Percentiles rank a stretch among this genome's conserved stretches.
Conservation (phyloP, 2,888 invertebrate genomes). For the Conus canariensis region DNA sequence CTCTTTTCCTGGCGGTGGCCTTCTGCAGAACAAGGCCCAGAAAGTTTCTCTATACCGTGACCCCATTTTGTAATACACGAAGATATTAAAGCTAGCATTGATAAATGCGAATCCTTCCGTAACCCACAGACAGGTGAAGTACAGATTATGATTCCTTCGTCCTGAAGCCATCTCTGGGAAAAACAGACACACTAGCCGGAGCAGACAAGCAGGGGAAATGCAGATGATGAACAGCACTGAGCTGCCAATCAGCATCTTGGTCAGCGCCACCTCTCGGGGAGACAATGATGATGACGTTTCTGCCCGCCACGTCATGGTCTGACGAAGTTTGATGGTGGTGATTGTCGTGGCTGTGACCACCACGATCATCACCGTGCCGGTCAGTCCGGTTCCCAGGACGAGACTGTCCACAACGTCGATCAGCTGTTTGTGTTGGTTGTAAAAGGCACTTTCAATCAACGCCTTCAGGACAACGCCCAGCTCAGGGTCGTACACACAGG, state of each 20-base stretch:
- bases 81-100: slow-evolving; percentile 11
- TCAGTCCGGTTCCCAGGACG: not conserved
- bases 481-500: not conserved
- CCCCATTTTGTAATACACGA: slow-evolving; percentile 5
- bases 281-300: not conserved
- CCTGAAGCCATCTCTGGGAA: not conserved
- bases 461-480: not conserved
- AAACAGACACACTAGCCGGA: not conserved
- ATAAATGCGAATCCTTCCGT: not conserved
- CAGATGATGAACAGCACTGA: slow-evolving; percentile 10
- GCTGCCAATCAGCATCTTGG: slow-evolving; percentile 6
- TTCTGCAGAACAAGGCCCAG: not conserved
- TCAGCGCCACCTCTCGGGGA: not conserved
- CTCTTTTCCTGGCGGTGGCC: not conserved
- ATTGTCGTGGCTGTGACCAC: not conserved
- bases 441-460: not conserved
- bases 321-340: not conserved
- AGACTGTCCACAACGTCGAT: not conserved
- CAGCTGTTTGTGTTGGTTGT: not conserved
- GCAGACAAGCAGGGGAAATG: not conserved
- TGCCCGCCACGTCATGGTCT: not conserved
- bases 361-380: not conserved
- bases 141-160: not conserved
- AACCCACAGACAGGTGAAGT: not conserved
- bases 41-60: not conserved